Evolutionary conservation across 1,140 invertebrate genomes (phyloP).

Genomic region (Mya arenaria): DNA sequence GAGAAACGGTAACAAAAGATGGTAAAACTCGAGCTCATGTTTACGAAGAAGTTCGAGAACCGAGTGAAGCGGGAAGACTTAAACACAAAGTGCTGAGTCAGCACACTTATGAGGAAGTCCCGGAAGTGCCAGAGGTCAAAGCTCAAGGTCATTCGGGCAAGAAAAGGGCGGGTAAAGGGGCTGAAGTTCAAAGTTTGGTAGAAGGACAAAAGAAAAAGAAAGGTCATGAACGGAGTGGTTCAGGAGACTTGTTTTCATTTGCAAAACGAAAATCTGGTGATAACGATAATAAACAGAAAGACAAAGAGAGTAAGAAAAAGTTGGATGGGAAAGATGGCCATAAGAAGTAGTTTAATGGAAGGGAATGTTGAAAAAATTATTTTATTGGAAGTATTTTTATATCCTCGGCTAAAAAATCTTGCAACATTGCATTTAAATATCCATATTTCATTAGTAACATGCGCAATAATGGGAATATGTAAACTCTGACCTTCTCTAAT

Average conservation of each 20-base stretch:
- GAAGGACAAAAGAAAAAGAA: slow-evolving; percentile 20
- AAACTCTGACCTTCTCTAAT: no score
- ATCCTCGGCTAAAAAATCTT: no score
- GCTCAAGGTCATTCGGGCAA: not conserved
- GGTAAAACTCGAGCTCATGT: slow-evolving; percentile 53
- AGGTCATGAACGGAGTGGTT: slow-evolving; percentile 46
- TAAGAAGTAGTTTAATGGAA: no score
- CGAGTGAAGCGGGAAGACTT: slow-evolving; percentile 18
- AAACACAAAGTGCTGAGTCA: slow-evolving; percentile 33
- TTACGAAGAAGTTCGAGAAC: slow-evolving; percentile 48
- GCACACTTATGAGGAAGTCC: slow-evolving; percentile 50
- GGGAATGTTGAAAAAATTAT: no score
- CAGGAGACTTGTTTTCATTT: slow-evolving; percentile 42
- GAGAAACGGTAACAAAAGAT: not conserved
- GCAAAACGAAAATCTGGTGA: slow-evolving; percentile 47
- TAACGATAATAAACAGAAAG: slow-evolving; percentile 40
- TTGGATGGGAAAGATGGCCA: not conserved
- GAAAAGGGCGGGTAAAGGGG: not conserved
- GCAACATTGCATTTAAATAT: no score
- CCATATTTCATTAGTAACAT: no score
- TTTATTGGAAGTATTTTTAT: no score
- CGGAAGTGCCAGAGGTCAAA: slow-evolving; percentile 19
- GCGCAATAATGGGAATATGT: no score
- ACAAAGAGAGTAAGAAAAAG: slow-evolving; percentile 31
- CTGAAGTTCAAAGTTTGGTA: not conserved